phyloP scores from a whole-genome alignment of 2,888 invertebrate genomes.

The Campoplex capitator region DNA sequence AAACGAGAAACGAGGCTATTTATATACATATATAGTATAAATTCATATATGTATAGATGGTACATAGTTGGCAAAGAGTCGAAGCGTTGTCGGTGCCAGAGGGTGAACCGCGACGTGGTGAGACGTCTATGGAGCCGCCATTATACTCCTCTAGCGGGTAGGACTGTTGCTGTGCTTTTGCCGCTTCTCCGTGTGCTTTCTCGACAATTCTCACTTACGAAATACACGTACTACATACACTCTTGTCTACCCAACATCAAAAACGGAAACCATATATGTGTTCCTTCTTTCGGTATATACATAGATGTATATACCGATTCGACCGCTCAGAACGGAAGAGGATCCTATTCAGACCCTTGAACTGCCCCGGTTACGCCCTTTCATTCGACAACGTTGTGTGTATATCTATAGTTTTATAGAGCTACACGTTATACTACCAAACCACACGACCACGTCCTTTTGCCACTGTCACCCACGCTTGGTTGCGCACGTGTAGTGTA shows the following conservation, averaged over 20 bases:
- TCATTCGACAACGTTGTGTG: not conserved
- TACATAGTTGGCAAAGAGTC: conserved; percentile 36
- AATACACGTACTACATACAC: conserved; percentile 4
- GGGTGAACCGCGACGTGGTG: conserved; percentile 67
- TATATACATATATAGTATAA: not conserved
- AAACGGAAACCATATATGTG: conserved; percentile 42
- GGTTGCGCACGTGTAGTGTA: conserved; percentile 56
- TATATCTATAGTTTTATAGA: not conserved
- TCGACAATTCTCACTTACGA: conserved; percentile 27
- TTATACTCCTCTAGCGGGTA: conserved; percentile 45
- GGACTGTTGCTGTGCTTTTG: conserved; percentile 64
- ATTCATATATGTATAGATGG: conserved; percentile 4
- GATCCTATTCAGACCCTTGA: not conserved
- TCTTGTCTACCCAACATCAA: conserved; percentile 4
- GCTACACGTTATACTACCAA: conserved; percentile 43
- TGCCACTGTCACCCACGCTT: conserved; percentile 64
- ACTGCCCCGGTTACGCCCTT: not conserved
- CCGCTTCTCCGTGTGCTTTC: conserved; percentile 62
- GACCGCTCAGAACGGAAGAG: not conserved
- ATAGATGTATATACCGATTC: not conserved
- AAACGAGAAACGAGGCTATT: conserved; percentile 30
- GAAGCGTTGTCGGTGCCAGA: conserved; percentile 55
- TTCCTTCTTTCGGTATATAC: not conserved
- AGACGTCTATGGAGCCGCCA: conserved; percentile 69
- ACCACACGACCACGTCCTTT: conserved; percentile 62